Evolutionary conservation across 1,140 invertebrate species (phyloP).

Genomic region (Drosophila rufa): DNA sequence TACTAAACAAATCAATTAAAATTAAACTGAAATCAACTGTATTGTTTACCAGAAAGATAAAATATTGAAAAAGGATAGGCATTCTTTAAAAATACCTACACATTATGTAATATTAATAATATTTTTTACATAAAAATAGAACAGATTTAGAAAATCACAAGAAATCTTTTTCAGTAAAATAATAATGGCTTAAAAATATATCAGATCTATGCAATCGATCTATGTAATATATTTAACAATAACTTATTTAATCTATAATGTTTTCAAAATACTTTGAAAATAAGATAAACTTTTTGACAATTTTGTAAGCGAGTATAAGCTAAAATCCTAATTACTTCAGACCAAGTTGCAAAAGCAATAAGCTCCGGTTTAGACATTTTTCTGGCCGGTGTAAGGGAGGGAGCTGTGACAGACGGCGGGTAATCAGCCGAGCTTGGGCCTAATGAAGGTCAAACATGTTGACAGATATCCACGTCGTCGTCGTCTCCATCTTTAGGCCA

Average conservation of each 20-base stretch:
- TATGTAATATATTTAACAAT: too few species aligned
- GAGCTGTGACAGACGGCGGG: conserved; percentile 19
- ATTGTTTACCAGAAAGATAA: background rate
- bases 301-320: background rate
- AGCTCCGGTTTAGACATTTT: background rate
- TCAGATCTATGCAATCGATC: too few species aligned
- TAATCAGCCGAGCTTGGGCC: conserved; percentile 51
- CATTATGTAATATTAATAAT: too few species aligned
- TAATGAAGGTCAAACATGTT: conserved; percentile 67
- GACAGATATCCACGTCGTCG: conserved; percentile 45
- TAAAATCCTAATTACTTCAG: background rate
- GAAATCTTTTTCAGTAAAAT: background rate
- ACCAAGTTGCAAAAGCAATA: background rate
- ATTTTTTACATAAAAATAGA: too few species aligned
- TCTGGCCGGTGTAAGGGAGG: conserved; percentile 17
- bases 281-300: too few species aligned
- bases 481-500: conserved; percentile 6
- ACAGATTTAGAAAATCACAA: background rate
- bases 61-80: background rate
- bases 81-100: too few species aligned
- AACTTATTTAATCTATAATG: too few species aligned
- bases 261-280: too few species aligned
- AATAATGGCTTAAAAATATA: background rate
- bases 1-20: background rate
- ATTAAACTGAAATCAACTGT: background rate